Evolutionary conservation across 2,888 invertebrate species (phyloP), one percentile per base, ranked within the genome.

Genomic region (Athalia rosae): DNA sequence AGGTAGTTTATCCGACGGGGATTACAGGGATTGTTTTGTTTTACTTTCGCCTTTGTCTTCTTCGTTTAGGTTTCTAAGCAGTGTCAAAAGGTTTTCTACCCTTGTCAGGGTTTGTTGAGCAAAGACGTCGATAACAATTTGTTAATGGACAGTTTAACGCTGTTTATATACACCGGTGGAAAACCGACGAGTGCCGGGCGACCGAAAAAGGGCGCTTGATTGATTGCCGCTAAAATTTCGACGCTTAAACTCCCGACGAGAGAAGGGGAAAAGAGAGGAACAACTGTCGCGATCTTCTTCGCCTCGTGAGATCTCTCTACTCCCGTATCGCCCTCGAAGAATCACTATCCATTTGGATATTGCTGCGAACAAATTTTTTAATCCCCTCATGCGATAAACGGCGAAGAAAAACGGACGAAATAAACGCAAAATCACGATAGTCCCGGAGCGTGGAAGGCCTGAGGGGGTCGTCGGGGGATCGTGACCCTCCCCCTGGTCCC

Each of bases 141-240:
- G 71, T 71, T 71, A 71, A 71, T 71, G 56, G 58, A 71, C 71
- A 58, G 56, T 71, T 71, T 58, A 45, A n/a, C 47, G 50, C 50
- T 45, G 71, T 71, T 58, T 71, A 58, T 43, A 58, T 58, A 11
- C 41, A 45, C 4, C 13, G 50, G 50, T 67, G 11, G 11, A 56
- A n/a, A 45, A 53, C 53, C 53, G 4, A n/a, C 4, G 28, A 28
- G 15, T n/a, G 64, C 45, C 6, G 41, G 41, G 41, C 7, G 8
- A 62, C 28, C 6, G 62, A 28, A 28, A 41, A 64, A 47, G 47
- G 47, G 43, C 8, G 48, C 53, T 53, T 69, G 71, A 71, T 71
- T 71, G 71, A 71, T 71, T 71, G 71, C 58, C 58, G 41, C 56
- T 71, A 58, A 71, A 71, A 71, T 71, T 58, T 71, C 58, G 56